phyloP scores from a whole-genome alignment of 2,888 invertebrate species.

The Clusia tigrina region DNA sequence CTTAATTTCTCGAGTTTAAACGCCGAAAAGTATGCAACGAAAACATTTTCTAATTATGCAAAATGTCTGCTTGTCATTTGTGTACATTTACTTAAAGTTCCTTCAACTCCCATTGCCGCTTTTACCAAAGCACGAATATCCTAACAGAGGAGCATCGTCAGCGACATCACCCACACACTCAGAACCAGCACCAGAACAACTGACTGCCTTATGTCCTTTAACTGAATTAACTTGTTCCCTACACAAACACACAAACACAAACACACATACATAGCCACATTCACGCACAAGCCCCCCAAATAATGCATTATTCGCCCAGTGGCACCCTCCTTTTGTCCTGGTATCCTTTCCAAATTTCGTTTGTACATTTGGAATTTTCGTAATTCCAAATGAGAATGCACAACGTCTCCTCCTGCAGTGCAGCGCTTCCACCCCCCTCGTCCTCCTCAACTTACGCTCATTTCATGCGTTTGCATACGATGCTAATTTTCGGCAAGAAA shows the following conservation, averaged over 20 bases:
- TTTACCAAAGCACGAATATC: too few species aligned
- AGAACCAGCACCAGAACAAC: constrained; percentile 24
- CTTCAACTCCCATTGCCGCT: neutral
- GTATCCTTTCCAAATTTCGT: constrained; percentile 38
- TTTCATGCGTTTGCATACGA: constrained; percentile 58
- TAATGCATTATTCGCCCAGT: too few species aligned
- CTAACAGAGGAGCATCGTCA: too few species aligned
- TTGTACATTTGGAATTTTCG: constrained; percentile 61
- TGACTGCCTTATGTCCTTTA: constrained; percentile 58
- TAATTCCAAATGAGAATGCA: constrained; percentile 61
- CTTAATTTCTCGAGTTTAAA: neutral
- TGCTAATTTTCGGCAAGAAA: constrained; percentile 58
- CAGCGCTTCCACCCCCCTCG: neutral
- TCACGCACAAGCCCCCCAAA: neutral
- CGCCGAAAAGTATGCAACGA: constrained; percentile 5
- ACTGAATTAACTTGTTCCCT: constrained; percentile 60
- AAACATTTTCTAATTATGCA: constrained; percentile 51
- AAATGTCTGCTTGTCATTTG: constrained; percentile 60
- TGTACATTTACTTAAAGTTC: constrained; percentile 8
- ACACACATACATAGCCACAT: neutral
- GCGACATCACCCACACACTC: constrained; percentile 17
- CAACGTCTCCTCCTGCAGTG: constrained; percentile 36
- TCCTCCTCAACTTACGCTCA: constrained; percentile 43
- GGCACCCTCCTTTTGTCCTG: too few species aligned
- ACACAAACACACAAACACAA: neutral